Percentiles rank a stretch among this genome's conserved stretches.
Conservation (phyloP, 2,888 invertebrate species). For the Fragum whitleyi region DNA sequence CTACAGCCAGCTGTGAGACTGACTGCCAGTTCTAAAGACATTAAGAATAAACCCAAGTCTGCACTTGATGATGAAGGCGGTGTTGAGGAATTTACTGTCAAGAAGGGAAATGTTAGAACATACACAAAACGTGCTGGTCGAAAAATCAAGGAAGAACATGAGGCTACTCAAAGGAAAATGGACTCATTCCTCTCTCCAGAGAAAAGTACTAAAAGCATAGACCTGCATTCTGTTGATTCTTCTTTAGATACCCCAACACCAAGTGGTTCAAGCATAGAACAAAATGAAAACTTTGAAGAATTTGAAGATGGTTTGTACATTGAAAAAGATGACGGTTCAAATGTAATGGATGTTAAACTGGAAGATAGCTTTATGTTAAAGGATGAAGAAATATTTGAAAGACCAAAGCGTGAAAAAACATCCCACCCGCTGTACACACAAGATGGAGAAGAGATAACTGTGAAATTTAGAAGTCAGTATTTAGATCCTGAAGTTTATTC, state of each 20-base stretch:
- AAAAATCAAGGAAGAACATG: slow-evolving; percentile 52
- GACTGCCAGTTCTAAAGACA: slow-evolving; percentile 31
- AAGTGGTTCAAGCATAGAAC: slow-evolving; percentile 43
- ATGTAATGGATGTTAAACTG: slow-evolving; percentile 31
- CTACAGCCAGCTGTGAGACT: slow-evolving; percentile 63
- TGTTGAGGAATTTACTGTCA: slow-evolving; percentile 53
- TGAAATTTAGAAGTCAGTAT: slow-evolving; percentile 69
- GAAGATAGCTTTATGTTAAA: slow-evolving; percentile 25
- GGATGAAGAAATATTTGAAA: slow-evolving; percentile 52
- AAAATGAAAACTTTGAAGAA: slow-evolving; percentile 47
- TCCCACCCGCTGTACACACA: slow-evolving; percentile 10
- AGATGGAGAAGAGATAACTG: slow-evolving; percentile 63
- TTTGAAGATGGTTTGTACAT: slow-evolving; percentile 57
- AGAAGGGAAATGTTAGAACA: slow-evolving; percentile 62
- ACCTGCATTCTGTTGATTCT: slow-evolving; percentile 37
- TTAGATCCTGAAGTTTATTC: slow-evolving; percentile 72
- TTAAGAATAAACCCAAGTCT: slow-evolving; percentile 27
- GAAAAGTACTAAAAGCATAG: slow-evolving; percentile 6
- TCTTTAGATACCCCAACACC: slow-evolving; percentile 38
- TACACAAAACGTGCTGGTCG: slow-evolving; percentile 63
- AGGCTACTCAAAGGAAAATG: slow-evolving; percentile 37
- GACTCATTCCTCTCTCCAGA: slow-evolving; percentile 18
- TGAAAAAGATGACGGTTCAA: slow-evolving; percentile 63
- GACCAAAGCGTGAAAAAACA: slow-evolving; percentile 40
- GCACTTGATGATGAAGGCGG: slow-evolving; percentile 50